A percentile compares a stretch with the other conserved stretches of the same genome.
Evolutionary conservation across 2,888 invertebrate species (phyloP).

Genomic region (Scaptodrosophila latifasciaeformis): DNA sequence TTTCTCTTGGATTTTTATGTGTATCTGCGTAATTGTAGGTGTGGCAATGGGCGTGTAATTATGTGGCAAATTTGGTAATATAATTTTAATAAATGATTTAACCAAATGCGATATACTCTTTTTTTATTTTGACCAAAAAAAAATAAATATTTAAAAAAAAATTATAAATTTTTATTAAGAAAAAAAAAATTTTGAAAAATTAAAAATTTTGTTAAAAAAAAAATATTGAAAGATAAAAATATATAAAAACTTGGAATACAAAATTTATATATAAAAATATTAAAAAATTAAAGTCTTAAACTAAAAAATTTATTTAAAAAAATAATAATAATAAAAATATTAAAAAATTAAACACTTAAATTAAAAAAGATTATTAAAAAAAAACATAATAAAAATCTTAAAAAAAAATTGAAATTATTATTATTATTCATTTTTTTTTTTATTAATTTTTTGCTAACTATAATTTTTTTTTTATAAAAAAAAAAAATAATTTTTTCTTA

Average conservation of each 20-base stretch:
- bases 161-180: no score
- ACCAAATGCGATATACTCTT: no score
- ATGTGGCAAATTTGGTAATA: constrained; percentile 35
- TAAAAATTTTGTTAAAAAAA: no score
- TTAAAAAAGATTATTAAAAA: background rate
- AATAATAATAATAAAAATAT: background rate
- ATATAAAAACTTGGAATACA: background rate
- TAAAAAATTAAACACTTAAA: constrained; percentile 2
- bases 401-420: constrained; percentile 17
- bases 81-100: constrained; percentile 37
- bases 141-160: no score
- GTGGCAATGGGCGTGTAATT: constrained; percentile 47
- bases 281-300: constrained; percentile 3
- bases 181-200: no score
- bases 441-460: no score
- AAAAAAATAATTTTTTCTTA: no score
- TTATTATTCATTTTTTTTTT: no score
- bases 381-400: constrained; percentile 2
- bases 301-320: constrained; percentile 16
- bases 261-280: no score
- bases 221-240: background rate
- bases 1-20: background rate
- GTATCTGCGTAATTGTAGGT: background rate
- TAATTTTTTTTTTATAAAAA: no score
- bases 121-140: no score